phyloP scores from a whole-genome alignment of 2,113 vertebrate genomes.

The Melanerpes aurifrons region DNA sequence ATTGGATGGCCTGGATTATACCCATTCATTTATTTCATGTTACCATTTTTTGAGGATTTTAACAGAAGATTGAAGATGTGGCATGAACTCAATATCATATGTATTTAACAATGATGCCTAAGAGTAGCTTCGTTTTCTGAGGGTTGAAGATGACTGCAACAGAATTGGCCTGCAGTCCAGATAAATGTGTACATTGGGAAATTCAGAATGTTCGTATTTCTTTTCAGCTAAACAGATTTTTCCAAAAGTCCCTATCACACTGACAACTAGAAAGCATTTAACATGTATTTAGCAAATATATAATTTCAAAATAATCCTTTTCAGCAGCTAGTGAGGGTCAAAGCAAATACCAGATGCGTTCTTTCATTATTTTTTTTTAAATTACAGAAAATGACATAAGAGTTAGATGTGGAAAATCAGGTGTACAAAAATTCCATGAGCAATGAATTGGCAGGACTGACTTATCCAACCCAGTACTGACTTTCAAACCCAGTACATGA shows the following conservation, averaged over 20 bases:
- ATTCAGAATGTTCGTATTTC: not conserved
- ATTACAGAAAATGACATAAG: not conserved
- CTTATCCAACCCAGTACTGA: no score
- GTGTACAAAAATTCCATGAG: not conserved
- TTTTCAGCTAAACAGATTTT: not conserved
- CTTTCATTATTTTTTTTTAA: not conserved
- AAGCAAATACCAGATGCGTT: not conserved
- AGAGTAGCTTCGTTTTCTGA: not conserved
- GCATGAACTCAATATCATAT: not conserved
- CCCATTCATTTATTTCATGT: conserved; percentile 22
- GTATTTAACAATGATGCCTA: not conserved
- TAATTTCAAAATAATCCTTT: not conserved
- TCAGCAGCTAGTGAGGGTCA: not conserved
- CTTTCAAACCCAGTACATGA: not conserved
- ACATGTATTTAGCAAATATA: not conserved
- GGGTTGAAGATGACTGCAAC: not conserved
- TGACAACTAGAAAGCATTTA: not conserved
- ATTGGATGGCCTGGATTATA: conserved; percentile 8
- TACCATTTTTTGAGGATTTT: not conserved
- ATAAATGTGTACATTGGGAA: not conserved
- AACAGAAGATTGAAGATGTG: conserved; percentile 11
- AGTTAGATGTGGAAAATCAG: not conserved
- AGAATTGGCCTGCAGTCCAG: not conserved
- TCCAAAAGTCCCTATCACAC: not conserved
- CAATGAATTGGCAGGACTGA: not conserved